phyloP scores from a whole-genome alignment of 2,888 invertebrate genomes.

The Stenurella melanura region DNA sequence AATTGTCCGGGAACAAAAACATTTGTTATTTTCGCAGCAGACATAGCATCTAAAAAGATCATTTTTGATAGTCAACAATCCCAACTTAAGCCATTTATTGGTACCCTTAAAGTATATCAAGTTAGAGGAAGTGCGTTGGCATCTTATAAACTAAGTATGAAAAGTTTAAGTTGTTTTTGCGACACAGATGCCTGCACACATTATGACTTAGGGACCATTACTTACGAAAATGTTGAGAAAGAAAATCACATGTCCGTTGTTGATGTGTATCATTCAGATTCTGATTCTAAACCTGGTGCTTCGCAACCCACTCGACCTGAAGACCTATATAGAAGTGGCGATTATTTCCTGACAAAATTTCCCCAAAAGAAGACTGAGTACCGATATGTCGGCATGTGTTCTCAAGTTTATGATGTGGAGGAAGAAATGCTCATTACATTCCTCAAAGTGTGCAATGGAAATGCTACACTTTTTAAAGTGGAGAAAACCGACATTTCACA shows the following conservation, averaged over 20 bases:
- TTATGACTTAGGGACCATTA: not conserved
- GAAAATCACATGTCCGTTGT: not conserved
- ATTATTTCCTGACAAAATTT: not conserved
- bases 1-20: not conserved
- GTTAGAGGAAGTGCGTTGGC: not conserved
- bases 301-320: not conserved
- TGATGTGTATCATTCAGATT: not conserved
- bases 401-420: not conserved
- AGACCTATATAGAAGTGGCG: not conserved
- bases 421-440: constrained; percentile 1
- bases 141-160: not conserved
- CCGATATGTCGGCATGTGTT: not conserved
- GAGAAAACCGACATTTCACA: not conserved
- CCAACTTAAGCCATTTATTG: not conserved
- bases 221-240: no score
- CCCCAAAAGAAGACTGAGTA: not conserved
- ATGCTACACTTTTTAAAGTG: not conserved
- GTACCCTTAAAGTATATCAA: not conserved
- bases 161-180: not conserved
- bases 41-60: not conserved
- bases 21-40: not conserved
- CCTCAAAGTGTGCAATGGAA: not conserved
- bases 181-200: not conserved
- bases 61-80: not conserved
- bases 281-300: not conserved